Percentiles rank a stretch among this genome's conserved stretches.
These are phyloP conservation scores for Melinaea menophilus DNA, from an alignment of 2,888 invertebrate genomes.

Conservation along the genomic window DNA sequence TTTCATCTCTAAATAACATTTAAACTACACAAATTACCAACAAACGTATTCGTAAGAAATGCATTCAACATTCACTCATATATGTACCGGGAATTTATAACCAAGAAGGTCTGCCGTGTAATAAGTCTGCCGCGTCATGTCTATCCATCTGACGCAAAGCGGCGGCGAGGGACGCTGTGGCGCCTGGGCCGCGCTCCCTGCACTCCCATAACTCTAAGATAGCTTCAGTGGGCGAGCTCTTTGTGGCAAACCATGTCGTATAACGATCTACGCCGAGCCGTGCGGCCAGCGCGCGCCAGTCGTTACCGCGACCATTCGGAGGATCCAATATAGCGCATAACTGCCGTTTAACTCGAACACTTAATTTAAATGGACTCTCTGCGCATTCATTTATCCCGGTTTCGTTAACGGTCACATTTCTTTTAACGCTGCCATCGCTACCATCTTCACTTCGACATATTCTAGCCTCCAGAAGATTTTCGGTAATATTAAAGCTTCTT, in stretches of 20 bases:
- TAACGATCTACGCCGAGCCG: slow-evolving; percentile 95
- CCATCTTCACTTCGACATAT: slow-evolving; percentile 72
- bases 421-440: slow-evolving; percentile 65
- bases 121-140: slow-evolving; percentile 67
- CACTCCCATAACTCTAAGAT: slow-evolving; percentile 98
- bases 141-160: slow-evolving; percentile 68
- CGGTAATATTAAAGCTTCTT: slow-evolving; percentile 71
- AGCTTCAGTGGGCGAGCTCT: slow-evolving; percentile 97
- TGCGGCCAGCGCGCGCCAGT: slow-evolving; percentile 98
- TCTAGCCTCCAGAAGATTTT: slow-evolving; percentile 68
- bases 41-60: slow-evolving; percentile 39
- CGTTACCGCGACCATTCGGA: slow-evolving; percentile 93
- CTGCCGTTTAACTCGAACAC: slow-evolving; percentile 75
- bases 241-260: slow-evolving; percentile 97
- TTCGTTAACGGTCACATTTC: slow-evolving; percentile 79
- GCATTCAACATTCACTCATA: slow-evolving; percentile 32
- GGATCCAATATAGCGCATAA: slow-evolving; percentile 87
- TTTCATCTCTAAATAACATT: slow-evolving; percentile 67
- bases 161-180: slow-evolving; percentile 84
- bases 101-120: slow-evolving; percentile 70
- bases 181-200: slow-evolving; percentile 88
- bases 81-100: slow-evolving; percentile 56
- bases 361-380: slow-evolving; percentile 80
- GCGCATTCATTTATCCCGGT: slow-evolving; percentile 80
- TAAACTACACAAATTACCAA: slow-evolving; percentile 63